These are phyloP conservation scores for Chamaea fasciata DNA, from an alignment of 2,113 vertebrate species.

Conservation along the genomic window DNA sequence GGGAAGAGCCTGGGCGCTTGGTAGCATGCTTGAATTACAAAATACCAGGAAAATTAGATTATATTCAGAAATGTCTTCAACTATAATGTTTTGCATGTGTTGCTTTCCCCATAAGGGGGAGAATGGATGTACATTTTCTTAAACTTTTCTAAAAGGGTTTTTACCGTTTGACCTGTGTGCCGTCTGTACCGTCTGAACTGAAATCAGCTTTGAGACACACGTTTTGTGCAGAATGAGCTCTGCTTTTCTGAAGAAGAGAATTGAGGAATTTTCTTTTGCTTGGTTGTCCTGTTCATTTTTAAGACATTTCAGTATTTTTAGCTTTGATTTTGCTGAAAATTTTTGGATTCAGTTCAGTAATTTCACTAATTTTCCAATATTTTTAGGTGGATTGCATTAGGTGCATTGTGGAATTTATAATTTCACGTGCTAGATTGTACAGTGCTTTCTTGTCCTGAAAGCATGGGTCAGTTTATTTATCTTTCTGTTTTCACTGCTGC, in stretches of 20 bases:
- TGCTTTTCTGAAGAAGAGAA: neutral
- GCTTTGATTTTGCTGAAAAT: neutral
- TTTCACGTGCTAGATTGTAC: slow-evolving; percentile 21
- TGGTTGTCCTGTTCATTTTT: neutral
- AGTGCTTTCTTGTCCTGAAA: neutral
- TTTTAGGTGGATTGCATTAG: neutral
- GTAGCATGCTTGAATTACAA: slow-evolving; percentile 62
- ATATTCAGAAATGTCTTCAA: slow-evolving; percentile 65
- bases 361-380: neutral
- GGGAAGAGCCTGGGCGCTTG: slow-evolving; percentile 60
- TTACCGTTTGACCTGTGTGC: neutral
- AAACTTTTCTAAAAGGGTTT: neutral
- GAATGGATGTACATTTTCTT: slow-evolving; percentile 44
- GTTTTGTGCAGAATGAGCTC: neutral
- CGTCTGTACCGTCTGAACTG: neutral
- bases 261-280: neutral
- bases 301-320: neutral
- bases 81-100: slow-evolving; percentile 69
- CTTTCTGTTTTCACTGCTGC: neutral
- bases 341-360: neutral
- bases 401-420: neutral
- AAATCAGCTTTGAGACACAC: neutral
- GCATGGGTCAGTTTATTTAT: neutral
- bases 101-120: slow-evolving; percentile 38
- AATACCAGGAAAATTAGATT: slow-evolving; percentile 72